Percentiles rank a stretch among this genome's conserved stretches.
Evolutionary conservation across 2,888 invertebrate species (phyloP).

Genomic region (Embidobia sp.): DNA sequence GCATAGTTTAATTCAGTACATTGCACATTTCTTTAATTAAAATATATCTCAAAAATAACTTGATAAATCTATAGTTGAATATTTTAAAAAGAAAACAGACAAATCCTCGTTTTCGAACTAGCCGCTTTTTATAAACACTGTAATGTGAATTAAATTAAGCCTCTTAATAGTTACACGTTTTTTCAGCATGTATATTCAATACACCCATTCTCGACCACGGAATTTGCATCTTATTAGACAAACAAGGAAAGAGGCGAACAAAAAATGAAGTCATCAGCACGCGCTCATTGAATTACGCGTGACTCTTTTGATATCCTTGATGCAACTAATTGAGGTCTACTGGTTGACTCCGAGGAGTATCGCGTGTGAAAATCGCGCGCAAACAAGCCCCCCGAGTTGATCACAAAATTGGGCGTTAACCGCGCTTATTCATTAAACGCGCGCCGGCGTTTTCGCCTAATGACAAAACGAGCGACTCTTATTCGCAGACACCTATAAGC

Average conservation of each 20-base stretch:
- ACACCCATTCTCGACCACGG: no score
- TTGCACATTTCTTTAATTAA: no score
- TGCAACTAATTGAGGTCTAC: constrained; percentile 18
- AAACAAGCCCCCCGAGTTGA: constrained; percentile 40
- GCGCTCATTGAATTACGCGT: constrained; percentile 10
- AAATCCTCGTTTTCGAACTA: no score
- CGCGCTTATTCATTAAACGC: constrained; percentile 30
- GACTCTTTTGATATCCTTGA: constrained; percentile 6
- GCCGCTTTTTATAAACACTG: no score
- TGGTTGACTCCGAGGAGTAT: constrained; percentile 29
- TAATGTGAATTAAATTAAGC: no score
- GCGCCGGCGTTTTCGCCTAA: neutral
- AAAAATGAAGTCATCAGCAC: constrained; percentile 7
- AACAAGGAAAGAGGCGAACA: no score
- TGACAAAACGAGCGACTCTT: neutral
- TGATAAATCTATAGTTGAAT: no score
- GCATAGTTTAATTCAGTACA: no score
- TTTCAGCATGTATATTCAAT: no score
- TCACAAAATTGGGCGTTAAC: constrained; percentile 25
- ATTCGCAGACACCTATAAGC: neutral
- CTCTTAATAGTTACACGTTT: no score
- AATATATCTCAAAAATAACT: no score
- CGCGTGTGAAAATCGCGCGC: constrained; percentile 39
- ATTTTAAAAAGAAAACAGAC: no score
- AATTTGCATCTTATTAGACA: neutral